Conservation (phyloP, 2,888 invertebrate genomes). For the Eupeodes luniger region DNA sequence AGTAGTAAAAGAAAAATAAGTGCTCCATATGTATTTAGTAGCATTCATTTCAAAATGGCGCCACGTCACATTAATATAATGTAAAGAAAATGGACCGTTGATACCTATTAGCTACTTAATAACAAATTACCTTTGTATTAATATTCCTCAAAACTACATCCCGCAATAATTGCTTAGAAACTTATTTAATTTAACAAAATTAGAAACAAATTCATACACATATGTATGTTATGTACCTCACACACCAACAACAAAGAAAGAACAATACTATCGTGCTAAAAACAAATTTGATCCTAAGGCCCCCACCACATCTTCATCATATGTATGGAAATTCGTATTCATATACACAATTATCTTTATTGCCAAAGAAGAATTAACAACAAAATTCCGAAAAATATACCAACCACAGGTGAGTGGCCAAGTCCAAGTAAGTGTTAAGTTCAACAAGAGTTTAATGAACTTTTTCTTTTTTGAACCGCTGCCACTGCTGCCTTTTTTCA, state of each 20-base stretch:
- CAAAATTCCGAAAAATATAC: constrained; percentile 55
- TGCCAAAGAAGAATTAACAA: constrained; percentile 18
- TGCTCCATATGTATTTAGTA: too few relatives aligned
- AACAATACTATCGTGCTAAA: neutral
- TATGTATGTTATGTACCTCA: too few relatives aligned
- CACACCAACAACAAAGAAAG: neutral
- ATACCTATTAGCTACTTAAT: too few relatives aligned
- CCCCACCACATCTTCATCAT: neutral
- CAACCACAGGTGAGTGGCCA: constrained; percentile 66
- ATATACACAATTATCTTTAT: constrained; percentile 4
- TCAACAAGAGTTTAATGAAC: constrained; percentile 75
- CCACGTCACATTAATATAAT: too few relatives aligned
- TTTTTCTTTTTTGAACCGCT: constrained; percentile 7
- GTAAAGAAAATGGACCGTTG: too few relatives aligned
- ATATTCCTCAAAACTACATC: too few relatives aligned
- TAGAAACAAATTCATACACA: too few relatives aligned
- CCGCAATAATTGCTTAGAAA: too few relatives aligned
- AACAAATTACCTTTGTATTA: too few relatives aligned
- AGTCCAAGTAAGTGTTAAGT: constrained; percentile 66
- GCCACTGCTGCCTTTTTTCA: neutral
- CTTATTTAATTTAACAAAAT: too few relatives aligned
- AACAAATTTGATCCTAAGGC: neutral
- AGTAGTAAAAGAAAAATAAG: too few relatives aligned
- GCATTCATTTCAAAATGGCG: too few relatives aligned
- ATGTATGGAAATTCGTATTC: constrained; percentile 11